A percentile compares a stretch with the other conserved stretches of the same genome.
phyloP scores from a whole-genome alignment of 2,888 invertebrate species.

The Dastarcus helophoroides region DNA sequence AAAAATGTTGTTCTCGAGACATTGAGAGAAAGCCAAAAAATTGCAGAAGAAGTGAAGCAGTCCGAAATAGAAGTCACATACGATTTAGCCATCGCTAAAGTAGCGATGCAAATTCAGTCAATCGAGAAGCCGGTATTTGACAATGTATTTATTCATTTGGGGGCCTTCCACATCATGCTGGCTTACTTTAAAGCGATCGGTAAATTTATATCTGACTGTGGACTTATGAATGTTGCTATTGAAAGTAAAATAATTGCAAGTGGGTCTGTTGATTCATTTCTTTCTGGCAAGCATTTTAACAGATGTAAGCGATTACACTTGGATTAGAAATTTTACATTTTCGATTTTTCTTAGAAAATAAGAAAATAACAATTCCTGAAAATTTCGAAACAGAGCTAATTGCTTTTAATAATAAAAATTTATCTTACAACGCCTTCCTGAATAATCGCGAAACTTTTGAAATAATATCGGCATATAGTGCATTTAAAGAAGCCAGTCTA shows the following conservation, averaged over 20 bases:
- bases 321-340: slow-evolving; percentile 20
- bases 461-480: slow-evolving; percentile 13
- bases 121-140: slow-evolving; percentile 16
- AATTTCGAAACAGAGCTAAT: slow-evolving; percentile 2
- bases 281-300: slow-evolving; percentile 19
- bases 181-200: slow-evolving; percentile 26
- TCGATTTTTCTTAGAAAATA: slow-evolving; percentile 5
- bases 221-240: slow-evolving; percentile 19
- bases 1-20: slow-evolving; percentile 19
- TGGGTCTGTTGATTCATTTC: slow-evolving; percentile 18
- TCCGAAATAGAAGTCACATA: slow-evolving; percentile 22
- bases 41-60: slow-evolving; percentile 17
- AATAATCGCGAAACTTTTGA: slow-evolving; percentile 13
- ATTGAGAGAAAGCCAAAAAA: slow-evolving; percentile 17
- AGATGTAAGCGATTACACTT: slow-evolving; percentile 18
- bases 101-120: slow-evolving; percentile 11
- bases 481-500: slow-evolving; percentile 14
- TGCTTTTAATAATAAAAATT: slow-evolving; percentile 6
- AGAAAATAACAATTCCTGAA: slow-evolving; percentile 5
- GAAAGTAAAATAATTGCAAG: too few species aligned
- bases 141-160: slow-evolving; percentile 29
- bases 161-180: slow-evolving; percentile 27
- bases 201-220: slow-evolving; percentile 21
- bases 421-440: slow-evolving; percentile 13
- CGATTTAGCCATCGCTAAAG: slow-evolving; percentile 19